Base-by-base conservation (phyloP, 2,888 invertebrate species). In the Tipula helvola region DNA sequence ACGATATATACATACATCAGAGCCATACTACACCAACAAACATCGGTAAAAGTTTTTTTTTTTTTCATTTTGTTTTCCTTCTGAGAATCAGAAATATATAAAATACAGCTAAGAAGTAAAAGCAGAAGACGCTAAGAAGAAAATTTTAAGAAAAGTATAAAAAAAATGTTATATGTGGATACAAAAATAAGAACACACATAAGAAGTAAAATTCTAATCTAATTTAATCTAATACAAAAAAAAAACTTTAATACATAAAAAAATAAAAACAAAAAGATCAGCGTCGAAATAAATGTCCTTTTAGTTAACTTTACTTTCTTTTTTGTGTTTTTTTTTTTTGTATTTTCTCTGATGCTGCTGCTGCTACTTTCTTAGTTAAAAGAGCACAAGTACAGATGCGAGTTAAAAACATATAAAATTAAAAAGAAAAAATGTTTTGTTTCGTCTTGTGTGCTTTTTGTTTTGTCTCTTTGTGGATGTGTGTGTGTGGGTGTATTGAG, bases 211-310 rank as follows among this genome's bases (percentile, higher is more conserved):
- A 71, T 71, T 71, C 71, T 71, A 71, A 71, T 71, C 71, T 71
- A 71, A 71, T 71, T 71, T 71, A 28, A 28, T 71, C 28, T 28
- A 71, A 71, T 28, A 71, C 28, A 71, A 71, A 71, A 28, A 71
- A 71, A 28, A 71, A 71, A 71, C 71, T 71, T 71, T 71, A 71
- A 71, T 71, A 71, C 28, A 71, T n/a, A n/a, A n/a, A 8, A 71
- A 71, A 18, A 52, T 52, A 16, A 52, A 52, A 52, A 52, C 52
- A 52, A 71, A 71, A 71, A 71, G 71, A 71, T 71, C 28, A 71
- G 71, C 71, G 71, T 71, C 71, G 71, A 71, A 71, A 71, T 71
- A 71, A 71, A 71, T 71, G 71, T 71, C 71, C 71, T 71, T 71
- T 71, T 71, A 71, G 71, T 71, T 71, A 71, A 71, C 71, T 71